Evolutionary conservation across 2,888 invertebrate species (phyloP).

Genomic region (Caenorhabditis sp.): DNA sequence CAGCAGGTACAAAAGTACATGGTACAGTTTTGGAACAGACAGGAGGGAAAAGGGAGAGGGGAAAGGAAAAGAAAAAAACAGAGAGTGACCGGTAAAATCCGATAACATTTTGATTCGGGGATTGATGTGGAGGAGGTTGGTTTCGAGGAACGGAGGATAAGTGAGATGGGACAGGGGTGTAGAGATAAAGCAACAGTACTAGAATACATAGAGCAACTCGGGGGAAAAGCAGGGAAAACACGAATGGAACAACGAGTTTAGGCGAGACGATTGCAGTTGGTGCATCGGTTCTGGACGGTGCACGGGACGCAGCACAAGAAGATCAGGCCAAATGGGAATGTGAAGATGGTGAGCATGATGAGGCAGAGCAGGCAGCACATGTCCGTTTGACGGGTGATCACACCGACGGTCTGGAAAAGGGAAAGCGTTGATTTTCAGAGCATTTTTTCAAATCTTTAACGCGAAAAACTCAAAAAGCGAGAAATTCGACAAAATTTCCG

Average conservation of each 20-base stretch:
- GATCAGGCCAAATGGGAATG: conserved; percentile 80
- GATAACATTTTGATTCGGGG: too few species aligned
- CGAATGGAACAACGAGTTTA: conserved; percentile 16
- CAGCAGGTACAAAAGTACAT: too few species aligned
- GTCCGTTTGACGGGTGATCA: conserved; percentile 77
- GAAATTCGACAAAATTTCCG: too few species aligned
- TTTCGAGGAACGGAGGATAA: background rate
- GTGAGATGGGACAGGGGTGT: background rate
- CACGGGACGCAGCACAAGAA: conserved; percentile 80
- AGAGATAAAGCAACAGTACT: conserved; percentile 11
- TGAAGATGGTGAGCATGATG: conserved; percentile 79
- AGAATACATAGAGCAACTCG: too few species aligned
- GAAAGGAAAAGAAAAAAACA: too few species aligned
- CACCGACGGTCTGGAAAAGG: conserved; percentile 63
- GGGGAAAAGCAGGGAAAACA: background rate
- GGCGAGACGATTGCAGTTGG: conserved; percentile 65
- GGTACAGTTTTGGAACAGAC: too few species aligned
- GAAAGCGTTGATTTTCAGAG: background rate
- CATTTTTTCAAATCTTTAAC: background rate
- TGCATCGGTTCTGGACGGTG: conserved; percentile 72
- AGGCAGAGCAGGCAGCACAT: conserved; percentile 79
- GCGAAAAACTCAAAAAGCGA: too few species aligned
- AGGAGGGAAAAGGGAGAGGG: too few species aligned
- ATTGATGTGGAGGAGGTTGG: background rate
- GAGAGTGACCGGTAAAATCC: too few species aligned